Evolutionary conservation across 2,797 vertebrate species (phyloP).

Genomic region (Champsocephalus esox): DNA sequence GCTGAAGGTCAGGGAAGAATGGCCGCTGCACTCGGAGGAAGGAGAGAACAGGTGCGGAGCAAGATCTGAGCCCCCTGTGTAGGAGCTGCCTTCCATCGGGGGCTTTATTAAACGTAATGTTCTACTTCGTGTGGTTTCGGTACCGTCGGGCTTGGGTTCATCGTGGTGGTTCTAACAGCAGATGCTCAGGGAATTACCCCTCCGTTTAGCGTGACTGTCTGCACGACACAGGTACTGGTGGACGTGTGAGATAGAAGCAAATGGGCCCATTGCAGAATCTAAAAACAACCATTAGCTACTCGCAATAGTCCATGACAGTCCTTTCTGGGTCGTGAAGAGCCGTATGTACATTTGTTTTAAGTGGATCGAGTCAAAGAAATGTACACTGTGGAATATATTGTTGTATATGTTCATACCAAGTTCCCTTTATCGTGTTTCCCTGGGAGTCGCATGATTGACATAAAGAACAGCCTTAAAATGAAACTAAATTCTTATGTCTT

Average conservation of each 20-base stretch:
- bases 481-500: conserved; percentile 10
- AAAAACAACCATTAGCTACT: neutral
- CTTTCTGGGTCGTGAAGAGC: neutral
- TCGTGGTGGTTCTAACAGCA: conserved; percentile 13
- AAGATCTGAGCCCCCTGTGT: neutral
- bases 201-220: neutral
- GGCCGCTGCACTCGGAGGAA: conserved; percentile 21
- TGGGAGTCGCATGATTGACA: neutral
- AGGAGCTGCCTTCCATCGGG: conserved; percentile 6
- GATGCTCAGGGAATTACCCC: conserved; percentile 21
- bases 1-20: conserved; percentile 64
- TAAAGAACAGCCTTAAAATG: neutral
- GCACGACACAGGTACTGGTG: neutral
- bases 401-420: neutral
- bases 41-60: conserved; percentile 20
- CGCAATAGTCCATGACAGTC: neutral
- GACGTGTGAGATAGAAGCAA: neutral
- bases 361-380: neutral
- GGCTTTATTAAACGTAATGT: conserved; percentile 19
- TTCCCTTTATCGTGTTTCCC: neutral
- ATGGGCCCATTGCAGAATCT: neutral
- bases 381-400: neutral
- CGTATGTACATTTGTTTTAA: neutral
- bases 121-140: neutral
- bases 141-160: neutral